These are phyloP conservation scores for Drosophila kikkawai DNA, from an alignment of 1,140 invertebrate genomes.

Conservation along the genomic window DNA sequence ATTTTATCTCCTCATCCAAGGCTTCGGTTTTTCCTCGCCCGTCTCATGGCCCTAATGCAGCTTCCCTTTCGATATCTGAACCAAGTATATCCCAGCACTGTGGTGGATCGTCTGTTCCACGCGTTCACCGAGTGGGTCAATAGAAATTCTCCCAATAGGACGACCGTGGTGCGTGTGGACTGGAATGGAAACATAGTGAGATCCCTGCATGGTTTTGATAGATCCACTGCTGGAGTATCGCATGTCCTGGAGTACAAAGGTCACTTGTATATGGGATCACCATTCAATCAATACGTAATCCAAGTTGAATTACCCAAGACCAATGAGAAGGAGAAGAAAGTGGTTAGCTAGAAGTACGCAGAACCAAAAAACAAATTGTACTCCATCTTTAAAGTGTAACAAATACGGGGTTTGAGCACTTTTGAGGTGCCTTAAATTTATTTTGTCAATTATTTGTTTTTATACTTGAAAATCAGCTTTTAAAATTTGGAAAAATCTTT, in stretches of 20 bases:
- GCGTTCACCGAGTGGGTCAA: conserved; percentile 85
- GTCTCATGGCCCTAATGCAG: conserved; percentile 86
- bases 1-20: conserved; percentile 87
- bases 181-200: conserved; percentile 88
- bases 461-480: no score
- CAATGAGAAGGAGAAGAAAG: neutral
- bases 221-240: conserved; percentile 84
- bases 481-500: no score
- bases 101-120: conserved; percentile 69
- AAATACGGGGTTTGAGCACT: no score
- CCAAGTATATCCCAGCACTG: conserved; percentile 85
- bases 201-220: conserved; percentile 86
- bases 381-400: no score
- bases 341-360: neutral
- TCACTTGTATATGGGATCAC: conserved; percentile 87
- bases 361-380: no score
- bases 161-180: conserved; percentile 87
- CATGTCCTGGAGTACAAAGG: conserved; percentile 87
- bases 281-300: conserved; percentile 48
- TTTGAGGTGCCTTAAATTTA: no score
- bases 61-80: conserved; percentile 86
- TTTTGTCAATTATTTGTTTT: no score
- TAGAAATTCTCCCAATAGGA: conserved; percentile 70
- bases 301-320: conserved; percentile 9
- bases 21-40: conserved; percentile 87